Percentiles rank a stretch among this genome's conserved stretches.
Conservation (phyloP, 2,113 vertebrate species). For the Paramisgurnus dabryanus region DNA sequence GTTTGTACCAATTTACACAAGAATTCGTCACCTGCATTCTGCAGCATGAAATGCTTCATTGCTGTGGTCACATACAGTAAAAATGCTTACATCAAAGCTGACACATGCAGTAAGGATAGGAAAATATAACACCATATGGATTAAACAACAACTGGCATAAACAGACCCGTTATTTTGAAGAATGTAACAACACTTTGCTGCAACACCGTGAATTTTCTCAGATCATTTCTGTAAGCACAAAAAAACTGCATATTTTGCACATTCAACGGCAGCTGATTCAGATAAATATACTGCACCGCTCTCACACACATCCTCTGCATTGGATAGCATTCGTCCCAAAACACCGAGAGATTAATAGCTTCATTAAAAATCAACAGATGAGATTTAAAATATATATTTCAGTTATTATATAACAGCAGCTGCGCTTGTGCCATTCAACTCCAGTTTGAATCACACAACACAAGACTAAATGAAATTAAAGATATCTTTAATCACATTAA, state of each 20-base stretch:
- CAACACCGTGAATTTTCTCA: constrained; percentile 1
- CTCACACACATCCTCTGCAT: no score
- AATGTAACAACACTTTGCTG: neutral
- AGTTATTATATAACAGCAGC: constrained; percentile 55
- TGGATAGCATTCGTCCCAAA: neutral
- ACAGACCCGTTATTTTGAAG: constrained; percentile 14
- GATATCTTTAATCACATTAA: neutral
- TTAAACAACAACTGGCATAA: neutral
- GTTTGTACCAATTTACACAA: no score
- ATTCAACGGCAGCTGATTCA: neutral
- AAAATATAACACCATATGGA: constrained; percentile 12
- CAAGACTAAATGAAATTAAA: neutral
- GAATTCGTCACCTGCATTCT: no score
- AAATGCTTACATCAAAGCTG: neutral
- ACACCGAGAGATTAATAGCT: constrained; percentile 34
- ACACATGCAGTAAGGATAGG: neutral
- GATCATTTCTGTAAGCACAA: neutral
- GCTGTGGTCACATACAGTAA: neutral
- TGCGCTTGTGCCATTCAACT: neutral
- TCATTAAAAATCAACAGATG: constrained; percentile 55
- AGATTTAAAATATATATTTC: constrained; percentile 49
- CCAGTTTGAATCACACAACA: neutral
- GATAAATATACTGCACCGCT: neutral
- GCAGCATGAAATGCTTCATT: neutral
- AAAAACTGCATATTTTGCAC: neutral